phyloP scores from a whole-genome alignment of 1,140 invertebrate species.

The Lepidostoma basale region DNA sequence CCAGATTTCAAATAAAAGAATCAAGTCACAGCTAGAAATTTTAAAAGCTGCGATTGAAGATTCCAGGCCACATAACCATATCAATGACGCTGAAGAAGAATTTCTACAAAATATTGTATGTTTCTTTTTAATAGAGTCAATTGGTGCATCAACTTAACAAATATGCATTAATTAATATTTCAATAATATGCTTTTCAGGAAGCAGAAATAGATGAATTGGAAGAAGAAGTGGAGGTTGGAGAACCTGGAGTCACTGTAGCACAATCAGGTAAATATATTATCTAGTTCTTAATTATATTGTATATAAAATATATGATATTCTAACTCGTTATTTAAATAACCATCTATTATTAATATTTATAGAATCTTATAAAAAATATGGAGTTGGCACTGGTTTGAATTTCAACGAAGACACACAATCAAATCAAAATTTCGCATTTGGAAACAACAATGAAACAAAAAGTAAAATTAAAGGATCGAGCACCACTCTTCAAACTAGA shows the following conservation, averaged over 20 bases:
- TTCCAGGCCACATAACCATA: slow-evolving; percentile 26
- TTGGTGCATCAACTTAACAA: not conserved
- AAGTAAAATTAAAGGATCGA: not conserved
- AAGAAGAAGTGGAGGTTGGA: slow-evolving; percentile 43
- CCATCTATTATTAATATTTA: not conserved
- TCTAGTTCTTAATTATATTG: not conserved
- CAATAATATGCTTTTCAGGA: slow-evolving; percentile 29
- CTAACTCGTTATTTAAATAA: not conserved
- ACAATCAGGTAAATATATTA: slow-evolving; percentile 16
- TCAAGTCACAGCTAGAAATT: slow-evolving; percentile 38
- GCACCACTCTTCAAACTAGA: not conserved
- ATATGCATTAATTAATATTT: slow-evolving; percentile 1
- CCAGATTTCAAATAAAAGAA: slow-evolving; percentile 38
- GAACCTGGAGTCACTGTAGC: slow-evolving; percentile 29
- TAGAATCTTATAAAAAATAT: slow-evolving; percentile 13
- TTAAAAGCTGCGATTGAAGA: slow-evolving; percentile 40
- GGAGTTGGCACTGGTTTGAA: not conserved
- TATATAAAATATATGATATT: not conserved
- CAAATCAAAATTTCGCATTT: not conserved
- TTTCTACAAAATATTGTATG: slow-evolving; percentile 44
- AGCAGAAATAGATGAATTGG: slow-evolving; percentile 43
- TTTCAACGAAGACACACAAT: not conserved
- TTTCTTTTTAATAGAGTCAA: not conserved
- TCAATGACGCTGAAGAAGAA: slow-evolving; percentile 31
- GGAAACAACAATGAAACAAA: not conserved